A percentile compares a stretch with the other conserved stretches of the same genome.
phyloP scores from a whole-genome alignment of 2,113 vertebrate genomes.

The Lonchura striata region DNA sequence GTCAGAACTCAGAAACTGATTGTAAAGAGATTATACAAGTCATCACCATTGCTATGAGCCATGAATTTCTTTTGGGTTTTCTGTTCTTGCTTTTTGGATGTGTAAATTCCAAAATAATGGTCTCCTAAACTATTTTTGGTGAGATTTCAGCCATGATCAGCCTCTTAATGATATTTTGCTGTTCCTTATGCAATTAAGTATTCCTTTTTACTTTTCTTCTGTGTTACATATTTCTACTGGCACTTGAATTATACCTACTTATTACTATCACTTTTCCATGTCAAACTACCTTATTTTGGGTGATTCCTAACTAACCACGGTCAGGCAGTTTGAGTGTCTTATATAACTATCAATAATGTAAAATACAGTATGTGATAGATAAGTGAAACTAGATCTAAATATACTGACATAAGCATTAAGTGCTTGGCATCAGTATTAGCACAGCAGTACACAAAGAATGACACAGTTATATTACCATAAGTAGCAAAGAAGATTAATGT shows the following conservation, averaged over 20 bases:
- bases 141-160: neutral
- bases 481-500: constrained; percentile 38
- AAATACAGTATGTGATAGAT: neutral
- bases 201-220: neutral
- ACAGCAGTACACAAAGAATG: neutral
- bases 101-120: neutral
- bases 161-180: neutral
- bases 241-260: neutral
- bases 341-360: neutral
- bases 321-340: neutral
- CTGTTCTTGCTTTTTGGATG: neutral
- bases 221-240: neutral
- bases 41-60: neutral
- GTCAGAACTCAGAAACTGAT: neutral
- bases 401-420: neutral
- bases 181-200: neutral
- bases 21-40: neutral
- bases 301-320: neutral
- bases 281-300: neutral
- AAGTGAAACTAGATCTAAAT: neutral
- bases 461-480: neutral
- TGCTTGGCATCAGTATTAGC: neutral
- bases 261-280: neutral
- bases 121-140: neutral
- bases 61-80: neutral